These are phyloP conservation scores for Tetraneura akinire DNA, from an alignment of 1,140 invertebrate species.

Conservation along the genomic window DNA sequence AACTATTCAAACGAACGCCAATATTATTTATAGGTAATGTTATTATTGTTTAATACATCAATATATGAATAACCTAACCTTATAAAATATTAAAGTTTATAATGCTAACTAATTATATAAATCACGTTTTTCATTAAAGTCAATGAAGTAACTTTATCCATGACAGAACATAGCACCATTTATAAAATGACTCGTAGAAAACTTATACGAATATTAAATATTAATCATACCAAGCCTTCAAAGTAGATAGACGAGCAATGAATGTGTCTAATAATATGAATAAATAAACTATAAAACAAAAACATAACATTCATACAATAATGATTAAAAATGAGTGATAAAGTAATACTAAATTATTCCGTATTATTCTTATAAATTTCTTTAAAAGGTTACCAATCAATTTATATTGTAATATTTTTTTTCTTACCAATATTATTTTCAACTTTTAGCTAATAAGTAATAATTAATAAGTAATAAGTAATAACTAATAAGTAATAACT, in stretches of 20 bases:
- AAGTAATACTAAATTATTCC: too few relatives aligned
- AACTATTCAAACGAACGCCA: not conserved
- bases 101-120: conserved; percentile 42
- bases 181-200: conserved; percentile 8
- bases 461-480: too few relatives aligned
- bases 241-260: not conserved
- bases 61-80: conserved; percentile 17
- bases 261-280: conserved; percentile 8
- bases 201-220: conserved; percentile 35
- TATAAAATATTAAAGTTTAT: conserved; percentile 40
- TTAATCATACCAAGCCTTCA: conserved; percentile 22
- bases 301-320: too few relatives aligned
- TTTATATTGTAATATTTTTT: too few relatives aligned
- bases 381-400: too few relatives aligned
- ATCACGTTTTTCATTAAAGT: conserved; percentile 47
- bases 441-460: too few relatives aligned
- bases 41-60: conserved; percentile 13
- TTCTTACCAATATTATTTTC: too few relatives aligned
- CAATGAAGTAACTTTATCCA: conserved; percentile 35
- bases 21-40: not conserved
- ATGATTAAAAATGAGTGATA: too few relatives aligned
- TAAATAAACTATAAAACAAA: too few relatives aligned
- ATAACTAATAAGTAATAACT: too few relatives aligned
- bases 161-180: conserved; percentile 48
- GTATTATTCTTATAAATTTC: too few relatives aligned